phyloP scores from a whole-genome alignment of 37 sponge, comb jelly and placozoan species.

The Cliona cf. orientalis region DNA sequence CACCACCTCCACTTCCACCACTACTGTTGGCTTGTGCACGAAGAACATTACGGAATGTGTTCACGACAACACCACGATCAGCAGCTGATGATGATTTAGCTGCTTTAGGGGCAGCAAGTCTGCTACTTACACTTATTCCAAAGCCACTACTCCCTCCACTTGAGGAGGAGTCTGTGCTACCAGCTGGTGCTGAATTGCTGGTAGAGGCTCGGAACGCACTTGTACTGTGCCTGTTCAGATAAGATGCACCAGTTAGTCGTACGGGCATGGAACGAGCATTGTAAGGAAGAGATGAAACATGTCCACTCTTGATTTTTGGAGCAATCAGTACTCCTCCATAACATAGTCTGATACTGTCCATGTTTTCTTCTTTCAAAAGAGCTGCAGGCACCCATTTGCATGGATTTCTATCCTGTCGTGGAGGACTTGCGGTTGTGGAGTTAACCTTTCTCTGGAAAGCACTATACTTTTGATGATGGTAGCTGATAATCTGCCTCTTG shows the following conservation, averaged over 20 bases:
- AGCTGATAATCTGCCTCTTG: neutral
- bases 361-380: slow-evolving; percentile 12
- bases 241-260: neutral
- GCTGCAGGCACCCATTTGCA: slow-evolving; percentile 80
- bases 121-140: neutral
- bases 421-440: neutral
- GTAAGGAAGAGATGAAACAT: neutral
- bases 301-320: slow-evolving; percentile 25
- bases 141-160: neutral
- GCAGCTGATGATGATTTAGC: neutral
- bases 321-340: slow-evolving; percentile 72
- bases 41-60: neutral
- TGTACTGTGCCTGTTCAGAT: neutral
- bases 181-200: neutral
- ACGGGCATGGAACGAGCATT: neutral
- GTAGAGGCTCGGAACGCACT: neutral
- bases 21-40: neutral
- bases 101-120: neutral
- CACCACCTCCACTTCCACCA: slow-evolving; percentile 1
- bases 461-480: neutral
- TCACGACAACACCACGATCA: neutral
- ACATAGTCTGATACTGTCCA: neutral
- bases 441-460: slow-evolving; percentile 5
- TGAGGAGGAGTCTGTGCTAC: neutral
- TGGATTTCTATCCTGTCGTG: neutral